Percentiles rank a stretch among this genome's conserved stretches.
Evolutionary conservation across 2,797 vertebrate genomes (phyloP).

Genomic region (Adelosebastes latens): DNA sequence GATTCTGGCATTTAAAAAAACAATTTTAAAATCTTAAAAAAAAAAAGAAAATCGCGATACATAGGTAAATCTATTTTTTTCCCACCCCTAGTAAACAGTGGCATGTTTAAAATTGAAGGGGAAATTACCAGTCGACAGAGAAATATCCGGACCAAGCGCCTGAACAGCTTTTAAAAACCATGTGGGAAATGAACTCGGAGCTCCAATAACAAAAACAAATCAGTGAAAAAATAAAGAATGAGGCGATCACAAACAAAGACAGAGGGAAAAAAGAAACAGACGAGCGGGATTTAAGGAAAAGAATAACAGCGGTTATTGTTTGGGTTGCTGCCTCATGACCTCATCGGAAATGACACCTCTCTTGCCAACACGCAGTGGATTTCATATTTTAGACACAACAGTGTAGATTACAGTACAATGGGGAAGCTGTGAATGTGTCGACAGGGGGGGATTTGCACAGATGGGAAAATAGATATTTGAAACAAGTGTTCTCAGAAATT

Average conservation of each 20-base stretch:
- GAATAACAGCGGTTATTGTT: slow-evolving; percentile 62
- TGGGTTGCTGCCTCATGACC: slow-evolving; percentile 51
- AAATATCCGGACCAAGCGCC: background rate
- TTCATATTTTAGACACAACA: slow-evolving; percentile 22
- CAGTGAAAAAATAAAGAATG: slow-evolving; percentile 67
- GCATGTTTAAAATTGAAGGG: background rate
- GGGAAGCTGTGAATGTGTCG: slow-evolving; percentile 5
- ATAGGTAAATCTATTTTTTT: accelerated
- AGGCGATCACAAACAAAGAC: slow-evolving; percentile 58
- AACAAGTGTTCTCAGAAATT: slow-evolving; percentile 18
- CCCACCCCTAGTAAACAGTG: background rate
- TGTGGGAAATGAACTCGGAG: slow-evolving; percentile 60
- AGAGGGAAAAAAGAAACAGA: slow-evolving; percentile 53
- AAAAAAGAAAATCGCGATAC: too few species aligned
- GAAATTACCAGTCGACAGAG: background rate
- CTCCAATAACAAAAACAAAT: slow-evolving; percentile 74
- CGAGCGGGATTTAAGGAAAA: slow-evolving; percentile 38
- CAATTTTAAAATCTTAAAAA: too few species aligned
- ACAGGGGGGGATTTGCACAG: slow-evolving; percentile 1
- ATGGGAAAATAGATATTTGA: slow-evolving; percentile 11
- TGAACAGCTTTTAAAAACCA: background rate
- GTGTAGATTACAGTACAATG: slow-evolving; percentile 11
- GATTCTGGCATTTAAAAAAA: too few species aligned
- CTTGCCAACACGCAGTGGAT: background rate
- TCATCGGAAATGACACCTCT: slow-evolving; percentile 69